A percentile compares a stretch with the other conserved stretches of the same genome.
Evolutionary conservation across 2,888 invertebrate species (phyloP).

Genomic region (Gisinianus flammeolus): DNA sequence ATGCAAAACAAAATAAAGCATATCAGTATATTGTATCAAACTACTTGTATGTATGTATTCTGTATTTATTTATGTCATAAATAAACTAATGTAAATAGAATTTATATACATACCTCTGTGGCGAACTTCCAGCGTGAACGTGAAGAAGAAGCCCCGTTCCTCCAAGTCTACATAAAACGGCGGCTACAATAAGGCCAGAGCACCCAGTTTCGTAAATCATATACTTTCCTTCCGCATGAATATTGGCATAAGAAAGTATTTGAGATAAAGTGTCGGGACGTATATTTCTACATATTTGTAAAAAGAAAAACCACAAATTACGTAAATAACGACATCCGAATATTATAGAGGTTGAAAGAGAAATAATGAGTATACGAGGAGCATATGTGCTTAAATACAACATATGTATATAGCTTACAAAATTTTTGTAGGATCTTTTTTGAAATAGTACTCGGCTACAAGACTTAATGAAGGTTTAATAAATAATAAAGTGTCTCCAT

Average conservation of each 20-base stretch:
- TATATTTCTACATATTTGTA: constrained; percentile 66
- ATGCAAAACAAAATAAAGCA: neutral
- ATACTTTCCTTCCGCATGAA: constrained; percentile 75
- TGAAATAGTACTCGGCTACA: constrained; percentile 83
- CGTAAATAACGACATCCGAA: no score
- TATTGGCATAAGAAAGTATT: constrained; percentile 79
- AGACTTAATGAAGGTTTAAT: constrained; percentile 79
- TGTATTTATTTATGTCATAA: neutral
- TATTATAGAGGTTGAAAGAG: no score
- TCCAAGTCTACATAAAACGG: constrained; percentile 73
- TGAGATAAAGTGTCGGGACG: constrained; percentile 89
- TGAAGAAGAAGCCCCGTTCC: constrained; percentile 73
- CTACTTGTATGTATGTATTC: neutral
- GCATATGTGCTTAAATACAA: no score
- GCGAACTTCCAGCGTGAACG: constrained; percentile 80
- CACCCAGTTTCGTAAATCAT: constrained; percentile 88
- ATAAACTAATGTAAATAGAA: constrained; percentile 27
- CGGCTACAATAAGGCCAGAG: constrained; percentile 81
- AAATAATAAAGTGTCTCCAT: constrained; percentile 81
- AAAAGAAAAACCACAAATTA: constrained; percentile 23
- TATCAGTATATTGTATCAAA: neutral
- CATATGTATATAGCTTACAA: constrained; percentile 59
- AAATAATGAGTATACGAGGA: neutral
- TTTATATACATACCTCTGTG: constrained; percentile 67
- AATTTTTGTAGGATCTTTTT: constrained; percentile 76